Base-by-base conservation (phyloP, 2,797 vertebrate genomes). In the Girardinus metallicus region DNA sequence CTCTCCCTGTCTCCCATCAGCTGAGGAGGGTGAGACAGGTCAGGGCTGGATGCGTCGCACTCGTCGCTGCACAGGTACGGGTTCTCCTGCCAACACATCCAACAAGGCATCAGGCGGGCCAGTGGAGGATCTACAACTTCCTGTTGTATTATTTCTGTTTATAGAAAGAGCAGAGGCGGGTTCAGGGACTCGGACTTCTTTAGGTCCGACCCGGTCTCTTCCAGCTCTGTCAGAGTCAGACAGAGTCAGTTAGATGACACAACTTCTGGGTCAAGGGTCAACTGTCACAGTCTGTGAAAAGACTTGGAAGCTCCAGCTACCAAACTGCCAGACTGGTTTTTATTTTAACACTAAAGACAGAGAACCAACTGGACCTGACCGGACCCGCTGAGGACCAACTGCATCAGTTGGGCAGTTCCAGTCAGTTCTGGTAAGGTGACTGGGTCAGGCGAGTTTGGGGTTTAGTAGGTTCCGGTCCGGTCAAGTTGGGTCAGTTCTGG, bases 51-150 rank as follows among this genome's bases (percentile, higher is more conserved):
- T 0, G 98, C 98, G 4, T 99, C 98, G 68, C 98, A 99, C 91
- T 99, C 98, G 2, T 99, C 98, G 83, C 98, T 99, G 95, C 98
- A 99, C 94, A 99, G 96, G 94, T 99, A 99, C 0, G 98, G 98
- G 92, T 99, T 99, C 72, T 98, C 98, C 98, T 93, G 80, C 29
- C 39, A 7, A 74, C 43, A 77, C 2, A 73, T 6, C 46, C 21
- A 18, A n/a, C 39, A 2, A 8, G 46, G 9, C 6, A 10, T 64
- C 60, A 34, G 31, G 5, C 1, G 55, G 10, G 9, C 5, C 21
- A 21, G 21, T 51, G 49, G 21, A 2, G 6, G 21, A 53, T 8
- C 12, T 64, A 1, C 34, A 9, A 10, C 62, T 36, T 64, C 36
- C 31, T 64, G 2, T 64, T 10, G 15, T 7, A 21, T 21, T 21